phyloP scores from a whole-genome alignment of 2,888 invertebrate species.

The Holacanthella duospinosa region DNA sequence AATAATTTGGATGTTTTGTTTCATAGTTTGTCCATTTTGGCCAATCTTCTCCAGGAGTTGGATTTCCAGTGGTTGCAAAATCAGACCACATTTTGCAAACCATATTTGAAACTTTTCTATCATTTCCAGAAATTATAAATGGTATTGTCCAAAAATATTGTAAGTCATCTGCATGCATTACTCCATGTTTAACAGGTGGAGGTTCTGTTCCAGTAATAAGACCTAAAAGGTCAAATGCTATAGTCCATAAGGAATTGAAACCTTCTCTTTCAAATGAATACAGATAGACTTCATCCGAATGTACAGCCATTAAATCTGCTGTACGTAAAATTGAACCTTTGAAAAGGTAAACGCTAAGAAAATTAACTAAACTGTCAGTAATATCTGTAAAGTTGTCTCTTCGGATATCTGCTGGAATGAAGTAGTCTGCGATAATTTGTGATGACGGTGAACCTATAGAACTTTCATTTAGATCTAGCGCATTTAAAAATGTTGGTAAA shows the following conservation, averaged over 20 bases:
- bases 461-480: slow-evolving; percentile 11
- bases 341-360: slow-evolving; percentile 25
- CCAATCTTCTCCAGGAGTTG: slow-evolving; percentile 21
- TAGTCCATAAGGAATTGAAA: slow-evolving; percentile 13
- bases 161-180: slow-evolving; percentile 30
- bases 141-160: slow-evolving; percentile 23
- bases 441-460: slow-evolving; percentile 9
- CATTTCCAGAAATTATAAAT: slow-evolving; percentile 9
- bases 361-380: slow-evolving; percentile 27
- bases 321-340: slow-evolving; percentile 28
- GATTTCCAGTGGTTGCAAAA: slow-evolving; percentile 16
- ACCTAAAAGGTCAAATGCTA: slow-evolving; percentile 14
- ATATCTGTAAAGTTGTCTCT: slow-evolving; percentile 21
- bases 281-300: slow-evolving; percentile 23
- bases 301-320: slow-evolving; percentile 24
- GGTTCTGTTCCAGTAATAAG: slow-evolving; percentile 15
- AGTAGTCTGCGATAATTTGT: slow-evolving; percentile 17
- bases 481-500: slow-evolving; percentile 17
- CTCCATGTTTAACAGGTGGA: slow-evolving; percentile 20
- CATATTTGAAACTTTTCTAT: slow-evolving; percentile 12
- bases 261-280: slow-evolving; percentile 30
- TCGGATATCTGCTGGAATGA: slow-evolving; percentile 15
- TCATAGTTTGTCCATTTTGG: slow-evolving; percentile 25
- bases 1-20: neutral
- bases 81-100: slow-evolving; percentile 13